Conservation (phyloP, 2,797 vertebrate species). For the Catamblyrhynchus diadema region DNA sequence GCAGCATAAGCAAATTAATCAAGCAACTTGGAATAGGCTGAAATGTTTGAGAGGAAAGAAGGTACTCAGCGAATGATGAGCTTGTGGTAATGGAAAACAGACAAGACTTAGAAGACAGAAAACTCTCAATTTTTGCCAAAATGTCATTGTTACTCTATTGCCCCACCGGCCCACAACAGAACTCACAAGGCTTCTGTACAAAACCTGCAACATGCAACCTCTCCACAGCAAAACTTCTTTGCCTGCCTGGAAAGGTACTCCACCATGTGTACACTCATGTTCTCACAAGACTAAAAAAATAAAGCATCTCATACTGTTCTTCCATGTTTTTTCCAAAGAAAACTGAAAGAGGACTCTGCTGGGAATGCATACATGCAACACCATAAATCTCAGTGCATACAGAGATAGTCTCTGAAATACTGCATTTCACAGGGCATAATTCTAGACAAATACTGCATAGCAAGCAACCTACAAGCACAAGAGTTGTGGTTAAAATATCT, state of each 20-base stretch:
- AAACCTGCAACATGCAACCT: neutral
- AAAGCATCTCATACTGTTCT: neutral
- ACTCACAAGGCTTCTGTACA: neutral
- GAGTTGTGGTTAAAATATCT: neutral
- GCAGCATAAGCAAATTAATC: constrained; percentile 58
- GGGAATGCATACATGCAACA: neutral
- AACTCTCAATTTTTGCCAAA: neutral
- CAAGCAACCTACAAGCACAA: neutral
- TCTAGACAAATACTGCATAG: neutral
- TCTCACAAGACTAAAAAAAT: neutral
- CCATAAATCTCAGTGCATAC: neutral
- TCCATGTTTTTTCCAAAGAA: neutral
- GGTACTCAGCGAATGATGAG: neutral
- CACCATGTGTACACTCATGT: neutral
- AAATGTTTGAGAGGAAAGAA: neutral
- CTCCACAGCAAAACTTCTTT: neutral
- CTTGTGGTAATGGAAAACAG: neutral
- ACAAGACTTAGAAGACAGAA: neutral
- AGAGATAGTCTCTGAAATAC: neutral
- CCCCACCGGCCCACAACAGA: neutral
- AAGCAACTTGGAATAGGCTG: neutral
- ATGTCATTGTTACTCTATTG: neutral
- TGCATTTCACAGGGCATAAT: neutral
- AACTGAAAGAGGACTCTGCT: neutral
- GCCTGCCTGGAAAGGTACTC: neutral